phyloP scores from a whole-genome alignment of 2,113 vertebrate genomes.

The Lipotes vexillifer region DNA sequence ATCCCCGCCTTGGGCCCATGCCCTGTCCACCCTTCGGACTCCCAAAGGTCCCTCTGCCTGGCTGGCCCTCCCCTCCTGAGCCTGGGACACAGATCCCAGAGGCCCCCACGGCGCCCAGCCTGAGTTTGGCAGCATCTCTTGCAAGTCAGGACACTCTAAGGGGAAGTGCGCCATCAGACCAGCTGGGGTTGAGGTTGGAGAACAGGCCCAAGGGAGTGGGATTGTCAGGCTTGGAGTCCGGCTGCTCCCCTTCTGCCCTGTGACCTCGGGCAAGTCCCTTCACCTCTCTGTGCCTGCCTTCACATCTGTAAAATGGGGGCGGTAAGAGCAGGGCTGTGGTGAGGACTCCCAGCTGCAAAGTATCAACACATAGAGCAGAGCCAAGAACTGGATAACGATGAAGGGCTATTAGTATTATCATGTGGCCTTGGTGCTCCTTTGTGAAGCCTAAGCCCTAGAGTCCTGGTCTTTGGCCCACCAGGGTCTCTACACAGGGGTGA shows the following conservation, averaged over 20 bases:
- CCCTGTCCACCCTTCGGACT: not conserved
- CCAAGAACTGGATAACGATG: not conserved
- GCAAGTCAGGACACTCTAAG: not conserved
- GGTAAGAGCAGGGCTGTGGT: no score
- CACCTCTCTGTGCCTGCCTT: not conserved
- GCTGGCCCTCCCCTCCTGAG: not conserved
- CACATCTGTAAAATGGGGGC: not conserved
- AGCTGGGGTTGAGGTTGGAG: not conserved
- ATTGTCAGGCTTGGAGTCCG: not conserved
- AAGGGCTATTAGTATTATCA: not conserved
- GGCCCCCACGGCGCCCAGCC: not conserved
- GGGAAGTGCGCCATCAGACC: not conserved
- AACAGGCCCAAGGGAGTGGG: no score
- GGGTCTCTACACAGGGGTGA: not conserved
- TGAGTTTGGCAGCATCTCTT: not conserved
- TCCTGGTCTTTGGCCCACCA: not conserved
- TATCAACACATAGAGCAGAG: not conserved
- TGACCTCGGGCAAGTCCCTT: not conserved
- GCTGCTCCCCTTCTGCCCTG: not conserved
- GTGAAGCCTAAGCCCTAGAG: not conserved
- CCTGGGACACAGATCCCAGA: not conserved
- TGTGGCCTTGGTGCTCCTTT: not conserved
- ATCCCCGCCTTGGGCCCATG: rapidly evolving
- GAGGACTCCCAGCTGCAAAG: not conserved
- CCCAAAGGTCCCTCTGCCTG: rapidly evolving